Percentiles rank a stretch among this genome's conserved stretches.
Conservation (phyloP, 2,113 vertebrate genomes). For the Oxyura jamaicensis region DNA sequence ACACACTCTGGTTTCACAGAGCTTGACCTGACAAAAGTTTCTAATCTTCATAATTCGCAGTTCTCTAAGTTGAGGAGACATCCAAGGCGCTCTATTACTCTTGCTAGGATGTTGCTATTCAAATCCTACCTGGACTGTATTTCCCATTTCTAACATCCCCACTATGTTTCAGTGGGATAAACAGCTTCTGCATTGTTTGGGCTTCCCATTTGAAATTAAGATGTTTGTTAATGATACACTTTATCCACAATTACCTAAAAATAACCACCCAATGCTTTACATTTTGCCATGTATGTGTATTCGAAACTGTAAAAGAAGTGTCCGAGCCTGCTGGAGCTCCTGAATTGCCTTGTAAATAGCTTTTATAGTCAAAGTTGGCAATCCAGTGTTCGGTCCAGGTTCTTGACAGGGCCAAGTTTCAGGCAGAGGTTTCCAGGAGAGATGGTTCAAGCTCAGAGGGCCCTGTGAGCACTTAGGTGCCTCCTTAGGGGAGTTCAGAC, state of each 20-base stretch:
- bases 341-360: not conserved
- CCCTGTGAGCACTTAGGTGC: not conserved
- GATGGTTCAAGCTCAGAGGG: not conserved
- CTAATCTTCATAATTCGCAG: not conserved
- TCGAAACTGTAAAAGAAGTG: not conserved
- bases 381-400: accelerated
- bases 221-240: not conserved
- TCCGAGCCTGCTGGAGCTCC: not conserved
- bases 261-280: not conserved
- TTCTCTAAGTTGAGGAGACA: not conserved
- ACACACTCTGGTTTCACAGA: not conserved
- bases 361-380: not conserved
- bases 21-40: not conserved
- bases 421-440: not conserved
- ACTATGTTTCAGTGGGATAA: not conserved
- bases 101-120: accelerated
- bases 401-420: not conserved
- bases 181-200: not conserved
- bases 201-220: not conserved
- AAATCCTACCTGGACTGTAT: not conserved
- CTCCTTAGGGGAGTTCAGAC: not conserved
- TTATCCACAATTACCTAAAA: not conserved
- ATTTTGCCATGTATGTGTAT: not conserved
- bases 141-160: not conserved
- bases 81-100: not conserved